Conservation (phyloP, 2,888 invertebrate genomes). For the Orthosia incerta region DNA sequence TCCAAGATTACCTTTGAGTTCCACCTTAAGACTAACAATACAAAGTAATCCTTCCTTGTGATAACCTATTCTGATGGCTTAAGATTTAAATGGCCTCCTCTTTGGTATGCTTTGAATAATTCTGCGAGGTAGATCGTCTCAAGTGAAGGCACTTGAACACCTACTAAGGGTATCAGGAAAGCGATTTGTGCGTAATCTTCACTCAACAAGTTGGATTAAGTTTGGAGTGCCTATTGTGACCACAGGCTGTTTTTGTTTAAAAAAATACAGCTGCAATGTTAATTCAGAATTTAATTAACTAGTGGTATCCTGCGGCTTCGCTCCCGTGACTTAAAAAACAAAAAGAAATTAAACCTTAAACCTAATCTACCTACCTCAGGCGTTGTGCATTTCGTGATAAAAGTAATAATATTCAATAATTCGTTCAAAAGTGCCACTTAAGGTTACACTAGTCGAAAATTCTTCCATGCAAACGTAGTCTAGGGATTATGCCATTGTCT, state of each 20-base stretch:
- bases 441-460: too few species aligned
- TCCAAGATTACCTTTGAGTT: conserved; percentile 30
- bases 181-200: conserved; percentile 60
- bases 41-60: conserved; percentile 44
- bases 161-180: conserved; percentile 47
- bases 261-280: neutral
- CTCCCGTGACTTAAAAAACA: too few species aligned
- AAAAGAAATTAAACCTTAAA: too few species aligned
- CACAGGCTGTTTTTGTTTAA: neutral
- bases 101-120: conserved; percentile 58
- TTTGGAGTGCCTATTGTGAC: neutral
- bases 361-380: too few species aligned
- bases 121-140: conserved; percentile 44
- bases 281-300: neutral
- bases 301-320: neutral
- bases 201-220: conserved; percentile 49
- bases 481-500: too few species aligned
- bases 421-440: too few species aligned
- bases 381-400: too few species aligned
- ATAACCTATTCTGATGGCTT: conserved; percentile 44
- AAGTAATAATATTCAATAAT: too few species aligned
- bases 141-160: conserved; percentile 39
- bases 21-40: conserved; percentile 29
- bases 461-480: too few species aligned
- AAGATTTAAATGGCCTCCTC: conserved; percentile 43